Conservation (phyloP, 2,797 vertebrate species). For the Acanthurus tractus region DNA sequence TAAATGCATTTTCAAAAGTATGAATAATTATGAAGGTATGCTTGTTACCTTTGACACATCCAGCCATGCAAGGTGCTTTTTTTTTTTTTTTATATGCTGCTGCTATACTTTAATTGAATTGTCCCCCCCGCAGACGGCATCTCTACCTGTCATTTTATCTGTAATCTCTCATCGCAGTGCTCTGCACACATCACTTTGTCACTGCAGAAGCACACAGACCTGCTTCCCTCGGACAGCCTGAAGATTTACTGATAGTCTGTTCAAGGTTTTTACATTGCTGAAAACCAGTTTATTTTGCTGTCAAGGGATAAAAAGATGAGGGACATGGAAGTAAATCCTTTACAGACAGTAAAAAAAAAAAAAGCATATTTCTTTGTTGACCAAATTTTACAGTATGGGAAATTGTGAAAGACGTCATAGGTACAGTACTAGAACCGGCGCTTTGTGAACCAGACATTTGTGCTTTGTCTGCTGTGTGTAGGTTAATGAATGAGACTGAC, state of each 20-base stretch:
- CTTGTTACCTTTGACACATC: conserved; percentile 3
- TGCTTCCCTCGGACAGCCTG: not conserved
- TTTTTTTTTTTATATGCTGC: not conserved
- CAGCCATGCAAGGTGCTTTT: too few species aligned
- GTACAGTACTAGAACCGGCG: not conserved
- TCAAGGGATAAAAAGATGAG: not conserved
- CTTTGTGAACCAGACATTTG: conserved; percentile 4
- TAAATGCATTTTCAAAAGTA: conserved; percentile 16
- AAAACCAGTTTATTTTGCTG: not conserved
- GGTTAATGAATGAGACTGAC: conserved; percentile 1
- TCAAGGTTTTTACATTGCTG: not conserved
- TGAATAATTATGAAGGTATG: conserved; percentile 23
- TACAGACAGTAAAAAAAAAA: too few species aligned
- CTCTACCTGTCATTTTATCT: conserved; percentile 7
- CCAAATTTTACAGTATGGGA: not conserved
- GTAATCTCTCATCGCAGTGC: not conserved
- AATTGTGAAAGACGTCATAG: not conserved
- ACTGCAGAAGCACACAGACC: not conserved
- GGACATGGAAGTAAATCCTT: not conserved
- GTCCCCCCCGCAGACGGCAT: not conserved
- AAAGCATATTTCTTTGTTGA: not conserved
- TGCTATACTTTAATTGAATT: too few species aligned
- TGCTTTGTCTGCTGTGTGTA: conserved; percentile 17
- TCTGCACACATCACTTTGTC: not conserved
- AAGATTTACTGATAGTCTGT: not conserved